Evolutionary conservation across 2,797 vertebrate genomes (phyloP), one percentile per base, ranked within the genome.

Genomic region (Pterois miles): DNA sequence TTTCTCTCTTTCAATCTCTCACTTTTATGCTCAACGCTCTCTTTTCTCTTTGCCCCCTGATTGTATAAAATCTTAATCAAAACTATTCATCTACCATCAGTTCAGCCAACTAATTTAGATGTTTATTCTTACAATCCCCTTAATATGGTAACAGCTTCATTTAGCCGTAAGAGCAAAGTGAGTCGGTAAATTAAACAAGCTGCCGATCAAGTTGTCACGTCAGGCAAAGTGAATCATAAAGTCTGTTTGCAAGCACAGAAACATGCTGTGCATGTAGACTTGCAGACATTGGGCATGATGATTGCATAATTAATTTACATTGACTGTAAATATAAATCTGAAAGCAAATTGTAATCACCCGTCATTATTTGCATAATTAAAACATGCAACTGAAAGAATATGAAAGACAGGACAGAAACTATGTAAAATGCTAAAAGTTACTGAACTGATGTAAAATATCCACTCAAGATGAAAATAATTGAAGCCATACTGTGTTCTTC

Each of bases 41-140:
- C 65, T 65, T 43, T 60, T 63, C 31, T 60, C 53, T 85, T 65
- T 71, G 56, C 56, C 23, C 57, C 40, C 33, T 69, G 64, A 38
- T 65, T 80, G 52, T 64, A 58, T 76, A 50, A 77, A 87, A 82
- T 75, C 76, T 79, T 78, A 65, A 86, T 83, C 74, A 85, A 68
- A 83, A 68, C 65, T 79, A 76, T 80, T 63, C 54, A 81, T 73
- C 76, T 52, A 20, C 29, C 38, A 68, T 86, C 71, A 78, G n/a
- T 82, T 77, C 67, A 56, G 53, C 18, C 33, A 78, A 64, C 64
- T 81, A 57, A 76, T 85, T 88, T 71, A 27, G 48, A 71, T 81
- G 76, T 86, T 81, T 82, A 66, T 82, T 86, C 71, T 54, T 60
- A 52, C 76, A 69, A 40, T 43, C 10, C 38, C 34, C n/a, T 50